Base-by-base conservation (phyloP, 2,797 vertebrate genomes). In the Pseudochaenichthys georgianus region DNA sequence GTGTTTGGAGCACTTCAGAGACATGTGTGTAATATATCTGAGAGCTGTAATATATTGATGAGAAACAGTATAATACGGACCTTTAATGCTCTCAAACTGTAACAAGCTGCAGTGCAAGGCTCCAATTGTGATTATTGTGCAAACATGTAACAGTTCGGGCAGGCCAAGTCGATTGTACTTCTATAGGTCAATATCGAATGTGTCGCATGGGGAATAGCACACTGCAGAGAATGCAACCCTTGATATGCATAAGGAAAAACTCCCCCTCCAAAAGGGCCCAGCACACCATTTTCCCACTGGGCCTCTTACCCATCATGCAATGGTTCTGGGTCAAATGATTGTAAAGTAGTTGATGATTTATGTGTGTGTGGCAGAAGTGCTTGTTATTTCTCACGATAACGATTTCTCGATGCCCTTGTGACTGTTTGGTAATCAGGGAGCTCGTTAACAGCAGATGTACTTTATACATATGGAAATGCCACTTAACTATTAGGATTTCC, bases 351-450 rank as follows among this genome's bases (percentile, higher is more conserved):
- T 17, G 21, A 47, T 38, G 9, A 21, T 21, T 21, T 38, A 64
- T 42, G 48, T 43, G 46, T 43, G 42, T 45, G 10, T 13, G 43
- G 43, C 15, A 48, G 46, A 48, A 21, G 16, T 12, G 3, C 9
- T 13, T 34, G 16, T 34, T 52, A 31, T 15, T 16, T 16, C 31
- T 1, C 6, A 19, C 21, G 5, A 23, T 31, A n/a, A n/a, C n/a
- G n/a, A n/a, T n/a, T n/a, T n/a, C n/a, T n/a, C n/a, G n/a, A 6
- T 19, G 23, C 61, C 47, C 38, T 70, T 52, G 38, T 52, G 21
- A n/a, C 23, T 52, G 21, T 61, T 61, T 31, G 38, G 19, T 51
- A 51, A 72, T 45, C 51, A 9, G 13, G n/a, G 17, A 63, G 28
- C 28, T 13, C 1, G 4, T 64, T 10, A 23, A 48, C 6, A 4